phyloP scores from a whole-genome alignment of 2,797 vertebrate species.

The Crocidura indochinensis region DNA sequence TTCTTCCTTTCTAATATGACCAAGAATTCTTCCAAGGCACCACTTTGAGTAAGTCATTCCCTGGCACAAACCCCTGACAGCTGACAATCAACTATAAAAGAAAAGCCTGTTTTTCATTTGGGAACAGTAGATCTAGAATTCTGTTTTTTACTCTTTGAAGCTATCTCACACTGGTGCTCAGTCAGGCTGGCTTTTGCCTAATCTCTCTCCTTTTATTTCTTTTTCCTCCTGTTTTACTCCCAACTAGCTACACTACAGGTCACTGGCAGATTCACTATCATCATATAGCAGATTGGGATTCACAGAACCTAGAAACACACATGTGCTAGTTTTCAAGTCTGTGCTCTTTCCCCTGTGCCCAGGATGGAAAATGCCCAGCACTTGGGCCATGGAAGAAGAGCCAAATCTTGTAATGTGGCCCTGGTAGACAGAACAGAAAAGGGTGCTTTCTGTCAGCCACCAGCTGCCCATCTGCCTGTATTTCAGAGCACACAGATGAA shows the following conservation, averaged over 20 bases:
- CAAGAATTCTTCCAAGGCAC: background rate
- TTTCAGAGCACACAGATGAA: too few species aligned
- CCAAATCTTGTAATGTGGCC: too few species aligned
- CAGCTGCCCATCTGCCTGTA: too few species aligned
- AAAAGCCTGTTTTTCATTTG: conserved; percentile 2
- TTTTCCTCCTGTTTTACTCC: background rate
- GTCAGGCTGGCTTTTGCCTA: background rate
- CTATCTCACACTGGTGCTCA: background rate
- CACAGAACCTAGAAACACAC: background rate
- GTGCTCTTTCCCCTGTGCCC: background rate
- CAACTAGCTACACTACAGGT: background rate
- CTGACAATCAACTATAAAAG: conserved; percentile 15
- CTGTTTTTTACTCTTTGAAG: background rate
- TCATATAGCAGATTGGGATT: background rate
- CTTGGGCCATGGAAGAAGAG: too few species aligned
- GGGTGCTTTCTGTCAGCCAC: too few species aligned
- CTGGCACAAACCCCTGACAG: conserved; percentile 24
- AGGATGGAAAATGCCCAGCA: background rate
- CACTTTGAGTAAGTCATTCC: background rate
- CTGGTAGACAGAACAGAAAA: too few species aligned
- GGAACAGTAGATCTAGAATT: background rate
- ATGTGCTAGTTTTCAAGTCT: background rate
- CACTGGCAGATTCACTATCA: background rate
- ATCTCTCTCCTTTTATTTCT: conserved; percentile 16
- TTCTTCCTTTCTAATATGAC: background rate